These are phyloP conservation scores for Chironomus tentans DNA, from an alignment of 2,888 invertebrate genomes.

Conservation along the genomic window DNA sequence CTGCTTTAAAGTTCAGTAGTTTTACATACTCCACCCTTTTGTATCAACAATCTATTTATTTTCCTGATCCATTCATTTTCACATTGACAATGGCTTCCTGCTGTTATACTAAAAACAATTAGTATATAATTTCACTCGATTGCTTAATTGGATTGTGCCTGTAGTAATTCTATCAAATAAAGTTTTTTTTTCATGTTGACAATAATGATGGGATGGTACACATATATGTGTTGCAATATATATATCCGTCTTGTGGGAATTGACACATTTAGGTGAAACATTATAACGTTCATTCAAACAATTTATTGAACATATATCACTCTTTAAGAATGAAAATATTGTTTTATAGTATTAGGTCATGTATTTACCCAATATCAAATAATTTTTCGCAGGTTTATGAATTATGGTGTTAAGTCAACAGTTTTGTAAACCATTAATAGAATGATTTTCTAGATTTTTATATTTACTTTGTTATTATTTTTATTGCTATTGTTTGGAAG, in stretches of 20 bases:
- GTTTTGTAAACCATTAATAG: no score
- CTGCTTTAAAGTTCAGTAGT: not conserved
- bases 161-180: not conserved
- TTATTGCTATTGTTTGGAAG: no score
- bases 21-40: not conserved
- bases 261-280: not conserved
- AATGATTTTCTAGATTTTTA: no score
- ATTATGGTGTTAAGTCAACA: no score
- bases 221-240: not conserved
- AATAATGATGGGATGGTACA: not conserved
- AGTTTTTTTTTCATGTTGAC: not conserved
- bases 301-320: no score
- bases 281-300: no score
- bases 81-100: conserved; percentile 9
- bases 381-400: no score
- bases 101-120: conserved; percentile 9
- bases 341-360: no score
- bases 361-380: no score
- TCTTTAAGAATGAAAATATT: no score
- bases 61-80: not conserved
- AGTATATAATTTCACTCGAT: not conserved
- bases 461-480: no score
- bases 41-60: not conserved
- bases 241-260: not conserved
- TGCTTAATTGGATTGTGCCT: not conserved